phyloP scores from a whole-genome alignment of 2,797 vertebrate species.

The Rhynchonycteris naso region DNA sequence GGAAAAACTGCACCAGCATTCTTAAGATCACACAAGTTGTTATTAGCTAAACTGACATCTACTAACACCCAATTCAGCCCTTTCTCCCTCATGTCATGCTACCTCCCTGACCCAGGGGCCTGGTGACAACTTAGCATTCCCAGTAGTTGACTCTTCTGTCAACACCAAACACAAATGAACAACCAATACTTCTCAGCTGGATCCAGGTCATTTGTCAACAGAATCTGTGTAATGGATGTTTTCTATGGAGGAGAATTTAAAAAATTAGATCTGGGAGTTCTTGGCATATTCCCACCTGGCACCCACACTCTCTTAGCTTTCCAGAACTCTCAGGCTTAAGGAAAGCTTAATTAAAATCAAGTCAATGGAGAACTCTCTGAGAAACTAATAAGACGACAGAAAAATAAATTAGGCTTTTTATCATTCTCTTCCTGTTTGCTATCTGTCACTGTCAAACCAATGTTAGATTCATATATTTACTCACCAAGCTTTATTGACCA shows the following conservation, averaged over 20 bases:
- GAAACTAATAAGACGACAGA: slow-evolving; percentile 63
- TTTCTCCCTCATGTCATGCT: background rate
- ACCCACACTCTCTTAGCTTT: slow-evolving; percentile 14
- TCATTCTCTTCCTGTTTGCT: background rate
- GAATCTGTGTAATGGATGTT: slow-evolving; percentile 33
- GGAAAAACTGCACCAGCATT: background rate
- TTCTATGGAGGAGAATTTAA: slow-evolving; percentile 53
- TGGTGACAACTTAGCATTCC: background rate
- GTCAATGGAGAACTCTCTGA: slow-evolving; percentile 1
- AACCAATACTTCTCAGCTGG: background rate
- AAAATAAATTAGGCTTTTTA: slow-evolving; percentile 45
- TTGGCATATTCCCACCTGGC: slow-evolving; percentile 53
- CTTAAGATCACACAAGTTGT: background rate
- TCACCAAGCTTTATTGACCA: background rate
- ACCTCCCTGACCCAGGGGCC: background rate
- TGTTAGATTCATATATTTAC: background rate
- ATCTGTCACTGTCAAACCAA: background rate
- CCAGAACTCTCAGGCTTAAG: slow-evolving; percentile 45
- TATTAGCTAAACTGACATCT: background rate
- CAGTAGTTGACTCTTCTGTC: background rate
- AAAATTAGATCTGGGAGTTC: slow-evolving; percentile 64
- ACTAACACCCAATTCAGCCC: background rate
- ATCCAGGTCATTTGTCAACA: slow-evolving; percentile 47
- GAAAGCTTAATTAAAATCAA: slow-evolving; percentile 73
- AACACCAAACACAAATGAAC: background rate